These are phyloP conservation scores for Bombus haemorrhoidalis DNA, from an alignment of 1,140 invertebrate genomes.

Conservation along the genomic window DNA sequence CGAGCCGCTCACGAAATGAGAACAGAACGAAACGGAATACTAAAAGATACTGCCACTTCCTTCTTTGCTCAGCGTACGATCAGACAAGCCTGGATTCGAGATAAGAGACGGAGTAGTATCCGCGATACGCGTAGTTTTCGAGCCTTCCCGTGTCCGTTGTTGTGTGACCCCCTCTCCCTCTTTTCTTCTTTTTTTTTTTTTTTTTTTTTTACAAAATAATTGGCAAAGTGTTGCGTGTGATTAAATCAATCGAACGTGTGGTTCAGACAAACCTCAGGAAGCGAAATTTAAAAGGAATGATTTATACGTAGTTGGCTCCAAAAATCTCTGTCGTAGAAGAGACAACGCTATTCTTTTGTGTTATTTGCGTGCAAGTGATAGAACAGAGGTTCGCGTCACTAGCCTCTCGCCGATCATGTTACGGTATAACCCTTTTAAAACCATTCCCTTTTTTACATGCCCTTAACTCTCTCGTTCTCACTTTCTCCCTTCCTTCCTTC, in stretches of 20 bases:
- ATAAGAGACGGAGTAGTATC: conserved; percentile 23
- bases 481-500: background rate
- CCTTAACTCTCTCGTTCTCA: conserved; percentile 1
- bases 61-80: conserved; percentile 41
- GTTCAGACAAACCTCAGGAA: background rate
- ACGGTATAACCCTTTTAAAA: conserved; percentile 27
- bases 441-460: conserved; percentile 13
- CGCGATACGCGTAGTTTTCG: conserved; percentile 4
- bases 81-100: background rate
- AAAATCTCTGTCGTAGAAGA: background rate
- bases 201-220: background rate
- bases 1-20: conserved; percentile 42
- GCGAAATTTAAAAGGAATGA: background rate
- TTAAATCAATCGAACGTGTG: background rate
- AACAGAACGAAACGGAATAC: conserved; percentile 68
- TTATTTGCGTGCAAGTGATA: conserved; percentile 3
- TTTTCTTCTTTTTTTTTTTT: no score
- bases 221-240: background rate
- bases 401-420: conserved; percentile 28
- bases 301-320: background rate
- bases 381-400: conserved; percentile 10
- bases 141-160: background rate
- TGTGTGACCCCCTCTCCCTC: no score
- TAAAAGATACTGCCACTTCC: conserved; percentile 70
- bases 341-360: background rate